Evolutionary conservation across 1,140 invertebrate genomes (phyloP).

Genomic region (Lordiphosa collinella): DNA sequence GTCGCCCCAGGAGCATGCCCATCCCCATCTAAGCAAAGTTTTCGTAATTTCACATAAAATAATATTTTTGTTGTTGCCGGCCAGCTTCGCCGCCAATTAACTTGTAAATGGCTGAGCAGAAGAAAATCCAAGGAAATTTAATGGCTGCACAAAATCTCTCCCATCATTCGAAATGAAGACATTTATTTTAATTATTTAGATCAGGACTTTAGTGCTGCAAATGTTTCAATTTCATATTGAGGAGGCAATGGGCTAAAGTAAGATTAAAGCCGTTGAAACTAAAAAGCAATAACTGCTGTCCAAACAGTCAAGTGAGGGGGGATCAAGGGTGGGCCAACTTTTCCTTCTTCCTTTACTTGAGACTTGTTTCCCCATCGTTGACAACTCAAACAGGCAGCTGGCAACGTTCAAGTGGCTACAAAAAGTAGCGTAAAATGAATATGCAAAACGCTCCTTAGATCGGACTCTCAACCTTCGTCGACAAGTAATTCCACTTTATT

Average conservation of each 20-base stretch:
- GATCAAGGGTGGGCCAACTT: slow-evolving; percentile 35
- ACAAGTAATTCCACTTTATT: slow-evolving; percentile 69
- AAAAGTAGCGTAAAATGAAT: slow-evolving; percentile 63
- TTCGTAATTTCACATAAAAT: slow-evolving; percentile 74
- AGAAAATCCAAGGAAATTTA: slow-evolving; percentile 18
- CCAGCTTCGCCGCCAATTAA: slow-evolving; percentile 60
- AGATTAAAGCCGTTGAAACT: slow-evolving; percentile 16
- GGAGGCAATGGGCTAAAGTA: neutral
- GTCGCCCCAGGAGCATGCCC: neutral
- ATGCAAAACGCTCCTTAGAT: slow-evolving; percentile 53
- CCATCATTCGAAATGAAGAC: slow-evolving; percentile 52
- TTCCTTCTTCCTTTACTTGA: slow-evolving; percentile 34
- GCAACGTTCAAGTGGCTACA: slow-evolving; percentile 45
- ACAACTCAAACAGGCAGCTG: slow-evolving; percentile 22
- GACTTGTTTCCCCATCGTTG: slow-evolving; percentile 31
- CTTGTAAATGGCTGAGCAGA: slow-evolving; percentile 30
- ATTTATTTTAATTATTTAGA: slow-evolving; percentile 70
- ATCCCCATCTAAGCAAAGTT: slow-evolving; percentile 42
- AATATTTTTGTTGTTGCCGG: slow-evolving; percentile 65
- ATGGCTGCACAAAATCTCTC: slow-evolving; percentile 26
- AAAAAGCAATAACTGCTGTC: slow-evolving; percentile 36
- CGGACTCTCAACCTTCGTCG: slow-evolving; percentile 25
- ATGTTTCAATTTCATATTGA: slow-evolving; percentile 37
- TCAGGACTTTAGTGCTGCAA: slow-evolving; percentile 30
- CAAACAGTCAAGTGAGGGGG: neutral